Percentiles rank a stretch among this genome's conserved stretches.
These are phyloP conservation scores for Caenorhabditis imperialis DNA, from an alignment of 2,888 invertebrate species.

Conservation along the genomic window DNA sequence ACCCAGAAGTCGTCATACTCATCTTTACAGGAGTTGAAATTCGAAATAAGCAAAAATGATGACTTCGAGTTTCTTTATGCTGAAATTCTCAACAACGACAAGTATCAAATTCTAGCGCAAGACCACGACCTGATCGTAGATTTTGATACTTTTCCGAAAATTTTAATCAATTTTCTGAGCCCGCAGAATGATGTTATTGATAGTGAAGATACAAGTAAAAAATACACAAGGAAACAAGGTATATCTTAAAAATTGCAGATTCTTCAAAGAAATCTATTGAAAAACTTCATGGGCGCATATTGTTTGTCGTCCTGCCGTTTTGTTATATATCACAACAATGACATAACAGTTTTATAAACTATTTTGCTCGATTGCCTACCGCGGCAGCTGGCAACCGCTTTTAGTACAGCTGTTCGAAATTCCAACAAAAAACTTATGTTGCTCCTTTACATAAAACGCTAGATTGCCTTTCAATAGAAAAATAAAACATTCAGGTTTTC, in stretches of 20 bases:
- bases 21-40: constrained; percentile 30
- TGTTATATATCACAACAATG: too few species aligned
- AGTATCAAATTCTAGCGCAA: constrained; percentile 39
- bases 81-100: constrained; percentile 41
- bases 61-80: constrained; percentile 52
- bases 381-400: too few species aligned
- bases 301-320: too few species aligned
- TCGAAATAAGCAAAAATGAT: constrained; percentile 39
- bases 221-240: neutral
- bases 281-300: too few species aligned
- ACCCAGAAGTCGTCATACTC: too few species aligned
- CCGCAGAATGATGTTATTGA: constrained; percentile 28
- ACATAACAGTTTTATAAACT: too few species aligned
- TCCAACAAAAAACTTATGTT: neutral
- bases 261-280: too few species aligned
- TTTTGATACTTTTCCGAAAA: constrained; percentile 46
- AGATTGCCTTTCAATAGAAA: too few species aligned
- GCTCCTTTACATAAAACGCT: too few species aligned
- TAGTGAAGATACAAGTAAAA: neutral
- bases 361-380: too few species aligned
- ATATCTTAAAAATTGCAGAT: neutral
- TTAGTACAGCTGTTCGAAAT: neutral
- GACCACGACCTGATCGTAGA: constrained; percentile 47
- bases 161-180: constrained; percentile 37
- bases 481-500: too few species aligned